Evolutionary conservation across 2,888 invertebrate genomes (phyloP), one percentile per base, ranked within the genome.

Genomic region (Diaprepes abbreviatus): DNA sequence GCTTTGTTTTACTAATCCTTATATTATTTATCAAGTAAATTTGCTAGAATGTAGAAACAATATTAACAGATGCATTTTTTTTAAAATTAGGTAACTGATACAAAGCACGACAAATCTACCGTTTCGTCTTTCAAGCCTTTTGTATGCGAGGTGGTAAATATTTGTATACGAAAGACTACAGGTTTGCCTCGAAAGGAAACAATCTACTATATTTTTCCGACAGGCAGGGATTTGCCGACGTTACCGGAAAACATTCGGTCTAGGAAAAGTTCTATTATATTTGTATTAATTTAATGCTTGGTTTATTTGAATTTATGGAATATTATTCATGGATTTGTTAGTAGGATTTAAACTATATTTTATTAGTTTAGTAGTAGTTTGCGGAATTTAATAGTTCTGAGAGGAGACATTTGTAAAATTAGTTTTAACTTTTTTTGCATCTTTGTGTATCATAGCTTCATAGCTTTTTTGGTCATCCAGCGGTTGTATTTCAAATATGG

Each of bases 191-290:
- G 19, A 19, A 36, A 21, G 54, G n/a, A 55, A 55, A 55, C 54
- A 55, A 55, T 36, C 36, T 14, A 35, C 54, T 9, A 35, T 55
- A 55, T 52, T 45, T 45, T 45, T 45, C 45, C 16, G 38, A 6
- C 45, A 45, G 45, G 12, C 45, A 21, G 45, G 24, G 24, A 45
- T 45, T 45, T 43, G 12, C 45, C 24, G 45, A 45, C 21, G 45
- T 21, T 45, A 3, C 24, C 45, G 24, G 45, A 45, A 45, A 45
- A 45, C 45, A 45, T 21, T 19, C 24, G 12, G 24, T n/a, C 24
- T 45, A 45, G 40, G 40, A 40, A 19, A 14, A 45, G 45, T 45
- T 21, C 21, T 45, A 24, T 45, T 45, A 45, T 45, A 45, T 45
- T 45, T 24, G 45, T 45, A n/a, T 24, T 45, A 45, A 45, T 45